Evolutionary conservation across 2,797 vertebrate species (phyloP).

Genomic region (Coendou prehensilis): DNA sequence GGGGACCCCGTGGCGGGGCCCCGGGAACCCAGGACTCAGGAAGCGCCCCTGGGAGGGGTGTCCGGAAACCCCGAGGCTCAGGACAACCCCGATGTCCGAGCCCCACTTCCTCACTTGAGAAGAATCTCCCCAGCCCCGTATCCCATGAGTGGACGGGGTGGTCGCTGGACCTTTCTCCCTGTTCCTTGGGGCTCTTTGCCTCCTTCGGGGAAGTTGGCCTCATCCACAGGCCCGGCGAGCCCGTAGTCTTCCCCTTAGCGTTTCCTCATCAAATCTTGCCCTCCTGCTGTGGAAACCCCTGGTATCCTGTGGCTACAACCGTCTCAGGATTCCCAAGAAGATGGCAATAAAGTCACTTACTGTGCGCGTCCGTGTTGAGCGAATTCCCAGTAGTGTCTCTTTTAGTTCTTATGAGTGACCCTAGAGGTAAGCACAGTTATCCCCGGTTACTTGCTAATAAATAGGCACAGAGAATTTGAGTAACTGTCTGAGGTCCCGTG

Average conservation of each 20-base stretch:
- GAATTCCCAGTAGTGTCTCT: conserved; percentile 21
- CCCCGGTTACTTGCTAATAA: neutral
- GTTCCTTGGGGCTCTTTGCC: neutral
- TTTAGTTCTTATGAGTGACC: conserved; percentile 58
- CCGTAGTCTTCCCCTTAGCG: neutral
- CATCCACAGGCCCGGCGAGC: neutral
- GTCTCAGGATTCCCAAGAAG: neutral
- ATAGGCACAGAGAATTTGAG: neutral
- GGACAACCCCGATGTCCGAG: neutral
- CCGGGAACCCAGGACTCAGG: neutral
- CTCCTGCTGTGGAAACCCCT: neutral
- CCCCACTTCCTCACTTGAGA: neutral
- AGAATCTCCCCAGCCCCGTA: neutral
- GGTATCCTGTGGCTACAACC: neutral
- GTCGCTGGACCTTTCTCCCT: neutral
- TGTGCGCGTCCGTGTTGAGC: conserved; percentile 69
- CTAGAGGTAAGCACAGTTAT: conserved; percentile 70
- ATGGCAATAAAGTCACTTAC: conserved; percentile 70
- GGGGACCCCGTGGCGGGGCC: neutral
- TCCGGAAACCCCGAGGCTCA: neutral
- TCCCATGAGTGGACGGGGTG: neutral
- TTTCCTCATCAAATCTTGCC: neutral
- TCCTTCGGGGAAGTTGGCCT: rapidly evolving
- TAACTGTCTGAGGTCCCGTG: neutral
- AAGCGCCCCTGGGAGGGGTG: rapidly evolving